Base-by-base conservation (phyloP, 2,113 vertebrate genomes). In the Leiothrix lutea region DNA sequence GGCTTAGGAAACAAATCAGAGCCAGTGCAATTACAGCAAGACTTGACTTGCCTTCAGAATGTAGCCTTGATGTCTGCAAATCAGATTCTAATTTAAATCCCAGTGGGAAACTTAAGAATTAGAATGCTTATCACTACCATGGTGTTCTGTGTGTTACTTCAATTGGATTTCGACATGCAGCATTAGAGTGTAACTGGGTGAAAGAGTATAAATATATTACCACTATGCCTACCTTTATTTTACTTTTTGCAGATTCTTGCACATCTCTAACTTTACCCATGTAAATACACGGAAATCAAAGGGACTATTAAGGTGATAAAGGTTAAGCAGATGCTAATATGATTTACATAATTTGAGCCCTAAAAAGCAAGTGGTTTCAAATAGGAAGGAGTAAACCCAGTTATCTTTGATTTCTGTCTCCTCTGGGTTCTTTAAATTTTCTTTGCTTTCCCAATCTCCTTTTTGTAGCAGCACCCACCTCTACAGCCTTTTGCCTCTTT, bases 71-170 rank as follows among this genome's bases (percentile, higher is more conserved):
- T 83, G 51, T 77, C 81, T 94, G n/a, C 58, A 91, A 93, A 93
- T 83, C 38, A 90, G 47, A 92, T 81, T 90, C 51, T 86, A 92
- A 93, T 80, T 95, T 69, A 57, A 90, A 86, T 33, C 77, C 36
- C 80, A 66, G 45, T 77, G 42, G 56, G 74, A 95, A 96, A 74
- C 44, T 65, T 57, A n/a, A 71, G 47, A 95, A 83, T 87, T 95
- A 94, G 42, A 97, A 79, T 80, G 24, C 13, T 80, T 84, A 82
- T 79, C 33, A 24, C 18, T 60, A 83, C 75, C 23, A 16, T 21
- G 18, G 28, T 94, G 28, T 50, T 92, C 51, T 62, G 4, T 26
- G 35, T 23, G 6, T 16, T 73, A 77, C 44, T 82, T 95, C 38
- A 56, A 77, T 85, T 84, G 40, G 31, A 82, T 94, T 69, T 87